These are phyloP conservation scores for Chaunax sp. DNA, from an alignment of 2,797 vertebrate genomes.

Conservation along the genomic window DNA sequence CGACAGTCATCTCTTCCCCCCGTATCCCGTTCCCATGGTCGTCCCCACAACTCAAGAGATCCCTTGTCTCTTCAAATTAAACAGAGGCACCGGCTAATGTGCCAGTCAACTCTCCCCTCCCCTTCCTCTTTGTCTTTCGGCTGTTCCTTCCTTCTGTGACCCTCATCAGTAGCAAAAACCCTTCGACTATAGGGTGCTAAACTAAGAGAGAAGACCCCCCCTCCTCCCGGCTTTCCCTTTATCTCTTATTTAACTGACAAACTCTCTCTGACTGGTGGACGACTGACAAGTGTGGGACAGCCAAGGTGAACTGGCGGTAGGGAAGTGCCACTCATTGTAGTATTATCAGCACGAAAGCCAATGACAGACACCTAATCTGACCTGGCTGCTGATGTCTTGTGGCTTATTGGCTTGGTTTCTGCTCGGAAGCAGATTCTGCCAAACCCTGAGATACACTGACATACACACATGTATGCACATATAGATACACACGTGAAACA, in stretches of 20 bases:
- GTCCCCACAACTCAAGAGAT: constrained; percentile 80
- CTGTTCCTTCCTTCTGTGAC: constrained; percentile 76
- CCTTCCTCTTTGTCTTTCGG: constrained; percentile 69
- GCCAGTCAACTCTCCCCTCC: constrained; percentile 73
- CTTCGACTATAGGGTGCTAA: constrained; percentile 72
- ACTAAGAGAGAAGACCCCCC: constrained; percentile 63
- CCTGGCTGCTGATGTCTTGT: constrained; percentile 78
- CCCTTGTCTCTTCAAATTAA: constrained; percentile 86
- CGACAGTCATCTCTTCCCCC: constrained; percentile 60
- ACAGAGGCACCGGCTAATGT: constrained; percentile 82
- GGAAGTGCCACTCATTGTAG: constrained; percentile 86
- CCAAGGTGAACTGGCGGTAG: constrained; percentile 83
- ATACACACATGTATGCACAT: constrained; percentile 8
- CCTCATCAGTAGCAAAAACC: constrained; percentile 79
- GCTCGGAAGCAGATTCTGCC: constrained; percentile 54
- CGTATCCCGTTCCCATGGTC: constrained; percentile 65
- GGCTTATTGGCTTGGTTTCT: constrained; percentile 63
- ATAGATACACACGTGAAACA: constrained; percentile 13
- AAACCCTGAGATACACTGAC: constrained; percentile 44
- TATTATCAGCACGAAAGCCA: constrained; percentile 81
- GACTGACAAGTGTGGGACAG: constrained; percentile 82
- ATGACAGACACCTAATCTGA: constrained; percentile 83
- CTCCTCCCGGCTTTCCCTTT: constrained; percentile 65
- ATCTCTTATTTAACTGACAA: constrained; percentile 88
- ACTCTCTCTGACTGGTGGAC: constrained; percentile 81